Base-by-base conservation (phyloP, 2,113 vertebrate genomes). In the Colossoma macropomum region DNA sequence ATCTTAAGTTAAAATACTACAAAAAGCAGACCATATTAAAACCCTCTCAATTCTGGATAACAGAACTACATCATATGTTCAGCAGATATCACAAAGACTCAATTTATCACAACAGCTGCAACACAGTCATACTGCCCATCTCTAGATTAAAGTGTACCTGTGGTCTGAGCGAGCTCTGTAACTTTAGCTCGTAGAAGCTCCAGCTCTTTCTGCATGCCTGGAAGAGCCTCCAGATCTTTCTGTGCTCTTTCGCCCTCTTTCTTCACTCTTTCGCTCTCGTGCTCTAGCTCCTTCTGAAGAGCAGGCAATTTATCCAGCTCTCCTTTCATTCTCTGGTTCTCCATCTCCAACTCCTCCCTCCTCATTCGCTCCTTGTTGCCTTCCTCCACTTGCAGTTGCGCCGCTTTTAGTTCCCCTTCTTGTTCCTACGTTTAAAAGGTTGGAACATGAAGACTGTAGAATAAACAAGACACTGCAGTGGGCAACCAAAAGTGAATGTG, bases 151-250 rank as follows among this genome's bases (percentile, higher is more conserved):
- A 38, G n/a, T 68, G 77, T 75, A 84, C 87, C 92, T 89, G 16
- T 52, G 25, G 50, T 85, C 13, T 85, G 88, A 86, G 90, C 91
- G 75, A 83, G 84, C 0, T 91, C 90, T 19, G 89, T 93, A 79
- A 95, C 86, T 81, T 86, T 90, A 63, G 92, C 89, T 84, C 86
- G 93, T 78, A 97, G 90, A 71, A 75, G 93, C 88, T 90, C 94
- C 86, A 97, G 85, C 87, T 98, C 95, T 0, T 90, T 92, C 79
- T 90, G 93, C 30, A 96, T 90, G 0, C 89, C 86, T 0, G 54
- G 87, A 75, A 96, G 92, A 0, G 92, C 91, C 0, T 94, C 85
- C 25, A 92, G 87, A 16, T 97, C 95, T 69, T 50, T 92, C 90
- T 89, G 89, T 90, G 94, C 88, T 87, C 79, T 91, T 84, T 92